Evolutionary conservation across 2,113 vertebrate species (phyloP), one percentile per base, ranked within the genome.

Genomic region (Scartelaos histophorus): DNA sequence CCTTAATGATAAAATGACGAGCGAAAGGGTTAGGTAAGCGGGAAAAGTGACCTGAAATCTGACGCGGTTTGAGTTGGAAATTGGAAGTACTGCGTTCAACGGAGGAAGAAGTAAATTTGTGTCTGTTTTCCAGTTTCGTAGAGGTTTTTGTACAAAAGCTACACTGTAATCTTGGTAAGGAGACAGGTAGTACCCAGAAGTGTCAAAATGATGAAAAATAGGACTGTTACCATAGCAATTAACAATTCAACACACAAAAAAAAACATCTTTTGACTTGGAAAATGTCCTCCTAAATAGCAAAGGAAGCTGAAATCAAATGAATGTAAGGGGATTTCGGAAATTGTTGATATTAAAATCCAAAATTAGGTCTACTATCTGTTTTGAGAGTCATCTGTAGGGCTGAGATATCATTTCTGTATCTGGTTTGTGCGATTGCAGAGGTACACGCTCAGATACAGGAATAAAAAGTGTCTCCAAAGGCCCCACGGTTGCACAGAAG

Each of bases 331-430:
- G n/a, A 10, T 7, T 7, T n/a, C 9, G 16, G 21, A 51, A 19
- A 51, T 51, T 51, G 17, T 51, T 51, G 6, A 54, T 7, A 43
- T 54, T 17, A 54, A 54, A 54, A 2, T 54, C 51, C n/a, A 21
- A 54, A 54, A 54, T 54, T 17, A 54, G 51, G 51, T 9, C 3
- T 21, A 38, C 35, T 43, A 10, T 43, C 7, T 43, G 16, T 54
- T 54, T 54, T 21, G 51, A 21, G 51, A n/a, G 11, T 87, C 85
- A 93, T 91, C 84, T 90, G 79, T 85, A 74, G n/a, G 34, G 78
- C 58, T 69, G 65, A 86, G 90, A 92, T 92, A 91, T 67, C 46
- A 73, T 65, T 68, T 77, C 71, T 91, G 78, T 88, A 88, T 87
- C 67, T 85, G 85, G 60, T 69, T 67, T 75, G 71, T 43, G 58